Conservation (phyloP, 2,888 invertebrate species). For the Oxyteleia sp. region DNA sequence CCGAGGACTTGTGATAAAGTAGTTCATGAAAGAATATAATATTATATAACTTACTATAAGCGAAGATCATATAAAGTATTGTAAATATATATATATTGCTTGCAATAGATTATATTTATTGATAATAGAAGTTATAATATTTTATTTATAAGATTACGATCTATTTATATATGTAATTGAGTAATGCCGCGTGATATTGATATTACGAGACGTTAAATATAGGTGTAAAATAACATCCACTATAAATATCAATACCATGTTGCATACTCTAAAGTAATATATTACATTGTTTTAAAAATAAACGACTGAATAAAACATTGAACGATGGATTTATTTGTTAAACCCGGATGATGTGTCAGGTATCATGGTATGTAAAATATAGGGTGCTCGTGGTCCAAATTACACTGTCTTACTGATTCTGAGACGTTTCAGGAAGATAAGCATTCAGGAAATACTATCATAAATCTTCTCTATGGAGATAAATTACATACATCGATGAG, state of each 20-base stretch:
- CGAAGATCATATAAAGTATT: conserved; percentile 40
- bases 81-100: conserved; percentile 75
- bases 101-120: conserved; percentile 75
- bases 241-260: conserved; percentile 80
- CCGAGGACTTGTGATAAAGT: conserved; percentile 76
- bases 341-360: too few species aligned
- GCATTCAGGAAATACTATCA: too few species aligned
- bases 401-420: too few species aligned
- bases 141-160: conserved; percentile 63
- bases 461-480: too few species aligned
- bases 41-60: conserved; percentile 39
- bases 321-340: too few species aligned
- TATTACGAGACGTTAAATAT: conserved; percentile 86
- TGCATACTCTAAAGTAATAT: conserved; percentile 77
- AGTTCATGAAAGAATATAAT: conserved; percentile 56
- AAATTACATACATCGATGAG: too few species aligned
- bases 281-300: conserved; percentile 40
- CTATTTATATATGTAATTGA: conserved; percentile 70
- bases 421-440: too few species aligned
- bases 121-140: conserved; percentile 74
- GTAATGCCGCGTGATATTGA: conserved; percentile 83
- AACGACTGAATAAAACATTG: background rate
- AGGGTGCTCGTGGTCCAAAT: too few species aligned
- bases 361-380: too few species aligned
- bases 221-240: conserved; percentile 83